Base-by-base conservation (phyloP, 2,797 vertebrate species). In the Thripadectes ignobilis region DNA sequence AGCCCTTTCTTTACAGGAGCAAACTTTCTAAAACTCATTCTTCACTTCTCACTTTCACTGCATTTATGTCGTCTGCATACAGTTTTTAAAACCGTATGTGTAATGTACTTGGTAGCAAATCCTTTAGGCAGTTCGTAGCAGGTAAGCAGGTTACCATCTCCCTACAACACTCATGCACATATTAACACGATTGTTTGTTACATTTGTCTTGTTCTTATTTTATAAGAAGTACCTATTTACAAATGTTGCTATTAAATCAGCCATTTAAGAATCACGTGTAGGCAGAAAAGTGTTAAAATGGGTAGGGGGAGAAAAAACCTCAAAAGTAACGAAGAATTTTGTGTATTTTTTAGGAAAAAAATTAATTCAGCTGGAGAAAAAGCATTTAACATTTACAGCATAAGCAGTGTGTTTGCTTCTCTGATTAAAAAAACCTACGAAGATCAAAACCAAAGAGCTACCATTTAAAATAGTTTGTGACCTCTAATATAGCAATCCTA, bases 221-320 rank as follows among this genome's bases (percentile, higher is more conserved):
- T 69, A 27, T 55, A 63, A 72, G 49, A 93, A 74, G 21, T 39
- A 68, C 12, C 6, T 68, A 20, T 36, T 85, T 38, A 48, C 12
- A 75, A 78, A 36, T 39, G 34, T 59, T 72, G 2, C 23, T 54
- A 51, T 30, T 75, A 62, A 89, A 61, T 49, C 23, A 80, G 20
- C 7, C 41, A 61, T 65, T 80, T 72, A 1, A 24, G 65, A 87
- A 54, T 20, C 76, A 21, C 58, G 11, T 6, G 12, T 21, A 52
- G 46, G 36, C 15, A 91, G 48, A 78, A 58, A 78, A 65, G 8
- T 20, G 13, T 69, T 87, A 59, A 43, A 36, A 24, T 12, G 8
- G 10, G 5, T 2, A 4, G 2, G 1, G 2, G 2, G 10, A 5
- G 7, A 9, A 34, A 5, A 48, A 66, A 69, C 52, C 5, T 79